Evolutionary conservation across 2,888 invertebrate species (phyloP), one percentile per base, ranked within the genome.

Genomic region (Andrena bicolor): DNA sequence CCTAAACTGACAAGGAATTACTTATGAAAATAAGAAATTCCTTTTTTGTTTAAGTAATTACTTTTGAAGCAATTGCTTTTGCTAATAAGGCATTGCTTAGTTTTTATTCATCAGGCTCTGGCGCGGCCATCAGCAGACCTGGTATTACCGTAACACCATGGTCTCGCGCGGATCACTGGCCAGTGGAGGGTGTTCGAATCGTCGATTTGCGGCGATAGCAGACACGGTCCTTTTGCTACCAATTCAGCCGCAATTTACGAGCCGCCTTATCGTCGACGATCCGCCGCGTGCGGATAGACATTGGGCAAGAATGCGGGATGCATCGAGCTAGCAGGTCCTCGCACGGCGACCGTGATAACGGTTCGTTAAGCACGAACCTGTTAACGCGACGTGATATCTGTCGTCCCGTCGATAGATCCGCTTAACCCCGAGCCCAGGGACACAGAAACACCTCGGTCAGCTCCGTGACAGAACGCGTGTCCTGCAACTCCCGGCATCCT

Each of bases 311-410:
- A 86, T 88, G 86, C 73, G 75, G 64, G 48, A 72, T 72, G 48
- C 82, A 78, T 23, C 49, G 65, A 73, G 69, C 74, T 73, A 35
- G 30, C 76, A 66, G 78, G 76, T 76, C 63, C 69, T 32, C 82
- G 86, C 76, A 72, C 79, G 56, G 69, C 20, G 23, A 8, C 71
- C 83, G 76, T 80, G 83, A 86, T 91, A 90, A 91, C 91, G 91
- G 90, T 90, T 86, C 84, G 83, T 89, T 87, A 86, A 86, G 80
- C 85, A 86, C 85, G 78, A 86, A 78, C 87, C 86, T 84, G 91
- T 90, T 90, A 91, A 90, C 88, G 78, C 84, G 87, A 80, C 81
- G 85, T 84, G 88, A 88, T 89, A 89, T 84, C 88, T 84, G 79
- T 84, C 86, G 84, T 82, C 61, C 85, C 87, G 86, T 87, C 86